These are phyloP conservation scores for Lophotis ruficrista DNA, from an alignment of 2,113 vertebrate genomes.

Conservation along the genomic window DNA sequence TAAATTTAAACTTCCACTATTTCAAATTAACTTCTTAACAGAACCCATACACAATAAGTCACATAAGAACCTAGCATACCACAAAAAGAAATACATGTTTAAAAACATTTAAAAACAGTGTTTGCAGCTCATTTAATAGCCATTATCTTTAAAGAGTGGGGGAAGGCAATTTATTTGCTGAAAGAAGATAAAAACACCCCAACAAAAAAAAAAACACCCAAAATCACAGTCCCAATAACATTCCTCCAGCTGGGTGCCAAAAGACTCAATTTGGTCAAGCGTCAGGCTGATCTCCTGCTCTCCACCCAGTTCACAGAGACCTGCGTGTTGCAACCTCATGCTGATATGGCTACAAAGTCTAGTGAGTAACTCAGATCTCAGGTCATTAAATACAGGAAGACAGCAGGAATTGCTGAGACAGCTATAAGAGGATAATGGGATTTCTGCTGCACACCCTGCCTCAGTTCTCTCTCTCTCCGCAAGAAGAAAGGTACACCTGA, in stretches of 20 bases:
- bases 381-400: background rate
- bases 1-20: background rate
- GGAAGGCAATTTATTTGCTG: background rate
- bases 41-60: background rate
- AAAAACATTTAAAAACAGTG: background rate
- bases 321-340: accelerated
- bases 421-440: accelerated
- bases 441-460: background rate
- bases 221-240: background rate
- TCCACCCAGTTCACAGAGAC: background rate
- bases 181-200: background rate
- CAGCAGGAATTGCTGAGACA: accelerated
- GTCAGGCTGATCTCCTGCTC: background rate
- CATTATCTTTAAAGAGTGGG: background rate
- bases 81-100: background rate
- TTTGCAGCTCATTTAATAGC: background rate
- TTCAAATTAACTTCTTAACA: background rate
- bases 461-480: background rate
- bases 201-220: background rate
- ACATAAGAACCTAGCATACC: background rate
- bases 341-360: background rate
- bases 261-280: background rate
- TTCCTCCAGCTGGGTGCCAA: background rate
- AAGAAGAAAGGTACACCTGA: background rate
- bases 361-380: background rate